phyloP scores from a whole-genome alignment of 2,113 vertebrate genomes.

The Ciconia stormi region DNA sequence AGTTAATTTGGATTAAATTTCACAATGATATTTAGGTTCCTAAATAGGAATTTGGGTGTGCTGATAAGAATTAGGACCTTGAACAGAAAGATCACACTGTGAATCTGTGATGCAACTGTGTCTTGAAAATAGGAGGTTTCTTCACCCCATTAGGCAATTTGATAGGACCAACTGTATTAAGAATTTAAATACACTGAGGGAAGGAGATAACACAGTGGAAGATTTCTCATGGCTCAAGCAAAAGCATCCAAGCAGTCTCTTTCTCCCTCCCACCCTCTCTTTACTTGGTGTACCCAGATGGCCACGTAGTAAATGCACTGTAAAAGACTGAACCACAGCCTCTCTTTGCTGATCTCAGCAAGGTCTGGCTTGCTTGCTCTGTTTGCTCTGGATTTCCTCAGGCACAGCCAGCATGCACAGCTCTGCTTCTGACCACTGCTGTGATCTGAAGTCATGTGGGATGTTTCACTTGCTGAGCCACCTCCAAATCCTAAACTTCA shows the following conservation, averaged over 20 bases:
- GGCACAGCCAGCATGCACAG: neutral
- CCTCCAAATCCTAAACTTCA: slow-evolving; percentile 10
- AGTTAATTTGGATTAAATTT: neutral
- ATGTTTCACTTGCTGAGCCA: slow-evolving; percentile 22
- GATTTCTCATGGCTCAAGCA: neutral
- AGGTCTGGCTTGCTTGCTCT: neutral
- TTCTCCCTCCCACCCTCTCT: neutral
- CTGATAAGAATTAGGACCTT: neutral
- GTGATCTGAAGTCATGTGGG: neutral
- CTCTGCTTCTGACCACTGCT: slow-evolving; percentile 15
- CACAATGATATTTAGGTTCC: neutral
- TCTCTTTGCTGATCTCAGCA: neutral
- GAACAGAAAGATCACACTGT: neutral
- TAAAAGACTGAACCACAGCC: neutral
- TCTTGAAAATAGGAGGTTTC: neutral
- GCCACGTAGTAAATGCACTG: neutral
- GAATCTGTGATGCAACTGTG: neutral
- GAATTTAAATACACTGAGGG: neutral
- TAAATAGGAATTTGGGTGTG: neutral
- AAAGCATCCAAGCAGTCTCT: neutral
- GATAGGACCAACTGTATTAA: neutral
- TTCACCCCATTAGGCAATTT: neutral
- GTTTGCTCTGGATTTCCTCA: slow-evolving; percentile 25
- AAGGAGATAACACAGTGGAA: neutral
- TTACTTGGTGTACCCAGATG: neutral